Evolutionary conservation across 2,797 vertebrate genomes (phyloP), one percentile per base, ranked within the genome.

Genomic region (Anniella stebbinsi): DNA sequence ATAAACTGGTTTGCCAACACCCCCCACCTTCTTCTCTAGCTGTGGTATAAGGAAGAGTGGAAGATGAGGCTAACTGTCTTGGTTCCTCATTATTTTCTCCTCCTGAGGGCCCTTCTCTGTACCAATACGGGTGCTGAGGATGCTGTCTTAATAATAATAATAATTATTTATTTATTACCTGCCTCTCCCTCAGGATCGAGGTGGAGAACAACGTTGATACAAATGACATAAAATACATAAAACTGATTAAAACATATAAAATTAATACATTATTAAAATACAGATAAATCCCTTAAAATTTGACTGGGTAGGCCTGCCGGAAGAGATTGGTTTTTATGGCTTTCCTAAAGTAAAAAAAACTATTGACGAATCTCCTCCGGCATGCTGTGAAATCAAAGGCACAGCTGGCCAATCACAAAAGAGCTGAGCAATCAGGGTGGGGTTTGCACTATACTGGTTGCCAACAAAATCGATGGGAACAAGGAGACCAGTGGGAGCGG

Each of bases 1-100:
- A 88, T 81, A 93, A 96, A 95, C 90, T 92, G 91, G 91, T 84
- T 85, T 91, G 85, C 57, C 92, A 91, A 92, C 95, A 75, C 80
- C 90, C 93, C 92, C 92, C 91, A 92, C 82, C 86, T 94, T 15
- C 90, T 92, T 95, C 88, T 88, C 17, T 15, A 33, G 23, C 9
- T 54, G n/a, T 66, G 15, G 60, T 77, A 76, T 63, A 85, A 54
- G 73, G n/a, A 84, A 78, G 41, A 28, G 23, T 72, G 36, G 51
- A 67, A 81, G 70, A 66, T 38, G 54, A 81, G 45, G 15, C 25
- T 33, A 66, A 25, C 30, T 21, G 7, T 81, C 78, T 60, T 72
- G 51, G 30, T 41, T 73, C n/a, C 33, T 51, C 38, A 41, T 84
- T 69, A 28, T 78, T 70, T 45, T 28, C 72, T 51, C 70, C 41